Evolutionary conservation across 2,888 invertebrate genomes (phyloP), one percentile per base, ranked within the genome.

Genomic region (Phortica magna): DNA sequence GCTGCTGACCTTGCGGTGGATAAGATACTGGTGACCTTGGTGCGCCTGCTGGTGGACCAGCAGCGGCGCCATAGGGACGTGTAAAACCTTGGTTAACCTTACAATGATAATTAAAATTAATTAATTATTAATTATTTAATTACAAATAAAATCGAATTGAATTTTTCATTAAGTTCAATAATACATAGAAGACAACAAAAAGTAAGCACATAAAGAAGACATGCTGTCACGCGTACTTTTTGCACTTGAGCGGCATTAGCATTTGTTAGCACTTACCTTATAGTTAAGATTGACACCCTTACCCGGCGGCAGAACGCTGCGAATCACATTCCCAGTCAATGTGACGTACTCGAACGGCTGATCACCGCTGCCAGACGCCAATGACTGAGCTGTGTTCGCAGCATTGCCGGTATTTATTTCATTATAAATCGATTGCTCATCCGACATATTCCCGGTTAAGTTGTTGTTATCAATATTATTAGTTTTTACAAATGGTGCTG

Each of bases 281-380:
- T 92, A 91, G 81, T 81, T 90, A 80, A 85, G 78, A 78, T 84
- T 85, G 31, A 85, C 84, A 73, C 92, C 91, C 89, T 92, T 92
- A 87, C 92, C 92, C 78, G 92, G 92, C 78, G 92, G 90, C 82
- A 90, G 89, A 79, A 92, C 92, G 81, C 92, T 92, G 82, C 91
- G 90, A 80, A 92, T 92, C 78, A 92, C 90, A 80, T 91, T 91
- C 80, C 92, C 92, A 77, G 91, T 90, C 71, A 91, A 82, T 75
- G 92, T 92, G 74, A 91, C 90, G 81, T 92, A 92, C 80, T 90
- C 89, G 77, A 92, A 92, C 43, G 90, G 89, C 77, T 91, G 91
- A 77, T 90, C 89, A 43, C 43, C 71, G 55, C 19, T 76, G 2
- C 43, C 48, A 7, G 73, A n/a, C 53, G 74, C 10, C 19, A 31